Conservation (phyloP, 2,113 vertebrate species). For the Carettochelys insculpta region DNA sequence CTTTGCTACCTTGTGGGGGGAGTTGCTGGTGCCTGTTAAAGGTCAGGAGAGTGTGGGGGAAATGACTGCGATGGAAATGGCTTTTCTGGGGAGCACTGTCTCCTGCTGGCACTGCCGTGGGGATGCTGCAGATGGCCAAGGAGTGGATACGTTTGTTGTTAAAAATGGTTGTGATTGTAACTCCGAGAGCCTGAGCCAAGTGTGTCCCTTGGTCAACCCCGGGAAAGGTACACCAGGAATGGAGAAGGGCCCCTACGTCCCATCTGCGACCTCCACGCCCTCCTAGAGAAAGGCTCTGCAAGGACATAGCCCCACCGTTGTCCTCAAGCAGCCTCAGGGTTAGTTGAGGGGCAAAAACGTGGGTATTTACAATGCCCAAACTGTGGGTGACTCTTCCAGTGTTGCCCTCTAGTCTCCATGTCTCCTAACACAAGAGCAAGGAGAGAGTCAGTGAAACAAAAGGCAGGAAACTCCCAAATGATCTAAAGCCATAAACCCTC, state of each 20-base stretch:
- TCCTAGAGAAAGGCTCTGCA: background rate
- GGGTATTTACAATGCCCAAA: background rate
- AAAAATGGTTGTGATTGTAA: background rate
- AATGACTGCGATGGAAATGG: background rate
- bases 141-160: background rate
- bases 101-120: accelerated
- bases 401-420: background rate
- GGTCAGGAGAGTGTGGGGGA: background rate
- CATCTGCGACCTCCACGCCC: background rate
- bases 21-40: background rate
- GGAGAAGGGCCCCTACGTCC: background rate
- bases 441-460: background rate
- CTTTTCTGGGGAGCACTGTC: background rate
- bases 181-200: background rate
- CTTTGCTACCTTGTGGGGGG: background rate
- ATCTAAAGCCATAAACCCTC: background rate
- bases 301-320: background rate
- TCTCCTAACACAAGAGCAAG: background rate
- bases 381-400: background rate
- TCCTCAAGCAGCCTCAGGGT: background rate
- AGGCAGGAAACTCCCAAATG: accelerated
- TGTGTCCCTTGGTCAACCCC: background rate
- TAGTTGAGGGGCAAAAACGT: background rate
- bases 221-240: background rate
- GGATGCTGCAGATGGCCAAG: accelerated